Conservation (phyloP, 2,888 invertebrate genomes). For the Tinea semifulvella region DNA sequence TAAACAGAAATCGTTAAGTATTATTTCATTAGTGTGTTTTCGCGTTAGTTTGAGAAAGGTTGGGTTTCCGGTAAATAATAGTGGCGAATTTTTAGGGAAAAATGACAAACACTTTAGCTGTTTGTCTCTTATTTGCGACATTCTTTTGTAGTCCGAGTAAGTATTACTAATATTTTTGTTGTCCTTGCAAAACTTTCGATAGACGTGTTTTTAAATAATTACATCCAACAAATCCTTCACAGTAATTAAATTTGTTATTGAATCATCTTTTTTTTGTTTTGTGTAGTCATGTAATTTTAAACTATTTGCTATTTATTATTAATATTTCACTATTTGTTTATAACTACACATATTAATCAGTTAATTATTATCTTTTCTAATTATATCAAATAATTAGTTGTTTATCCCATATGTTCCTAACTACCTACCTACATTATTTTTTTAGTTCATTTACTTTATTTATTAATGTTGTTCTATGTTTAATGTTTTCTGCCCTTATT, state of each 20-base stretch:
- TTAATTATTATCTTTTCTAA: too few species aligned
- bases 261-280: neutral
- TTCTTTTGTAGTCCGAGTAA: constrained; percentile 51
- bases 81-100: constrained; percentile 20
- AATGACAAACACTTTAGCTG: constrained; percentile 52
- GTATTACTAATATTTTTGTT: constrained; percentile 22
- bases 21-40: constrained; percentile 1
- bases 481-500: too few species aligned
- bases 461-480: too few species aligned
- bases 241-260: constrained; percentile 6
- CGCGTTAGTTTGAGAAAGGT: neutral
- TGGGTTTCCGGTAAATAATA: neutral
- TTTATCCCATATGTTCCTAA: too few species aligned
- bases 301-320: neutral
- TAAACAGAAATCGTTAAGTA: neutral
- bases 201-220: neutral
- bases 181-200: constrained; percentile 8
- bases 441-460: too few species aligned
- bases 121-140: constrained; percentile 43
- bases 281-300: neutral
- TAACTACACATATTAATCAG: too few species aligned
- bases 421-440: too few species aligned
- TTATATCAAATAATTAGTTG: too few species aligned
- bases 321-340: too few species aligned
- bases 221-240: neutral